Conservation (phyloP, 2,888 invertebrate genomes). For the Sussaba pulchella region DNA sequence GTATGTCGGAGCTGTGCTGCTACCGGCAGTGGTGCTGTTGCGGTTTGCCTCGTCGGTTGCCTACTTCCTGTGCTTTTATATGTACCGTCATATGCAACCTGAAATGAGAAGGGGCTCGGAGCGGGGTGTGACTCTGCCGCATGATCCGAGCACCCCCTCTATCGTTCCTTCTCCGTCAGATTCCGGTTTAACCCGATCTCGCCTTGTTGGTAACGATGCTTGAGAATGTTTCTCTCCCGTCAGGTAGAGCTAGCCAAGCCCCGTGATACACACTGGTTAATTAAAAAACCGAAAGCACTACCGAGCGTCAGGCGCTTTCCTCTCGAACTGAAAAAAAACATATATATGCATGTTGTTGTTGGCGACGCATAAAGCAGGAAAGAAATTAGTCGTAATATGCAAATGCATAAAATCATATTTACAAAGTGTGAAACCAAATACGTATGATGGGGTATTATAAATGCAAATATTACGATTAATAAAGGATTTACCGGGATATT, state of each 20-base stretch:
- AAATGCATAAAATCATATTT: not conserved
- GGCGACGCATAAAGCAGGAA: not conserved
- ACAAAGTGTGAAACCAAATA: not conserved
- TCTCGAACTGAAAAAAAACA: slow-evolving; percentile 13
- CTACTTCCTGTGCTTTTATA: slow-evolving; percentile 26
- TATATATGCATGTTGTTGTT: slow-evolving; percentile 2
- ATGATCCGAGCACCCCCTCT: slow-evolving; percentile 22
- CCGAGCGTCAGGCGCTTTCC: not conserved
- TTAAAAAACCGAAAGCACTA: slow-evolving; percentile 35
- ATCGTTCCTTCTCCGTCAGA: not conserved
- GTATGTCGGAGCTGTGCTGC: slow-evolving; percentile 15
- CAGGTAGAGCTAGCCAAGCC: slow-evolving; percentile 9
- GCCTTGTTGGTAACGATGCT: slow-evolving; percentile 41
- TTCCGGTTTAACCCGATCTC: slow-evolving; percentile 3
- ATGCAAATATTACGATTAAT: not conserved
- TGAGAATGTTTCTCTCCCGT: slow-evolving; percentile 50
- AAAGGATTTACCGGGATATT: no score
- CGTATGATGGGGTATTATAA: not conserved
- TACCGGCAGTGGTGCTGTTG: slow-evolving; percentile 17
- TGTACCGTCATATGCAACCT: not conserved
- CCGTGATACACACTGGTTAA: slow-evolving; percentile 38
- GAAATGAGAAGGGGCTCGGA: not conserved
- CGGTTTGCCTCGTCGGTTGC: slow-evolving; percentile 20
- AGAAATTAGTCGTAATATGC: not conserved
- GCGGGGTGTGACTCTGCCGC: slow-evolving; percentile 1